Evolutionary conservation across 2,113 vertebrate species (phyloP).

Genomic region (Oriolus oriolus): DNA sequence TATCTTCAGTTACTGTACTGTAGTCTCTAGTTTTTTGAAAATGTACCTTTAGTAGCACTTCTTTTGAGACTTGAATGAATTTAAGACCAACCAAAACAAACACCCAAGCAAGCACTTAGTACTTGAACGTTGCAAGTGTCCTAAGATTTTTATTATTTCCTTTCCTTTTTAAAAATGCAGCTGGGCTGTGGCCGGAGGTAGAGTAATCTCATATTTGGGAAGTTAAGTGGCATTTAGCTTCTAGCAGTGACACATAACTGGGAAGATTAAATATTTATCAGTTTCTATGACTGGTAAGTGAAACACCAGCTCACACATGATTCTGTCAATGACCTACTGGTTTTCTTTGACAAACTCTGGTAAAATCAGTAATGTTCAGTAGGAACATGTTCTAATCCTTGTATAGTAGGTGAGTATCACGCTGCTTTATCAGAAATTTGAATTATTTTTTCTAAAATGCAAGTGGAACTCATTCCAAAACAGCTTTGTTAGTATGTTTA

Average conservation of each 20-base stretch:
- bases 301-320: neutral
- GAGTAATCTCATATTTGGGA: neutral
- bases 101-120: neutral
- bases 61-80: neutral
- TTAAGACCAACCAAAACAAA: neutral
- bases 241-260: neutral
- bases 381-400: neutral
- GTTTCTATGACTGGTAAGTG: neutral
- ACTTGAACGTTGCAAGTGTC: neutral
- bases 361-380: neutral
- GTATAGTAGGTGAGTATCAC: neutral
- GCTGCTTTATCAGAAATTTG: neutral
- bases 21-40: neutral
- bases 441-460: neutral
- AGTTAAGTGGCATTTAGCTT: neutral
- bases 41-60: neutral
- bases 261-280: neutral
- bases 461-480: neutral
- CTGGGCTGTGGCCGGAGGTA: neutral
- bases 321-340: neutral
- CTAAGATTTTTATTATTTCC: neutral
- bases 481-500: neutral
- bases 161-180: neutral
- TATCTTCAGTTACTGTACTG: neutral
- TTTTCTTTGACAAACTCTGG: neutral